phyloP scores from a whole-genome alignment of 2,797 vertebrate genomes.

The Eutrigla gurnardus region DNA sequence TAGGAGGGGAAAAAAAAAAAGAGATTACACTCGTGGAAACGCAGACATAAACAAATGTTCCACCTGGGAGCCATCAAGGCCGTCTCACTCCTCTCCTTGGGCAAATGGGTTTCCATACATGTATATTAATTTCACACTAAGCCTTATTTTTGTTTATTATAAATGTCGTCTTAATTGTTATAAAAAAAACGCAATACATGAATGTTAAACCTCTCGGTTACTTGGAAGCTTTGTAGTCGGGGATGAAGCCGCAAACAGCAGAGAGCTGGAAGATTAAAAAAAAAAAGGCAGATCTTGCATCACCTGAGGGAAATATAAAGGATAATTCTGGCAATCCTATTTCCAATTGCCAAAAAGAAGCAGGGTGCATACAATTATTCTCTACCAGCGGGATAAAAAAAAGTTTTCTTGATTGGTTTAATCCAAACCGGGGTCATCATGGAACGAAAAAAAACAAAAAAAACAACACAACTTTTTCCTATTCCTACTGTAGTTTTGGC shows the following conservation, averaged over 20 bases:
- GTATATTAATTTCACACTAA: background rate
- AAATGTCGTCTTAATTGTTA: background rate
- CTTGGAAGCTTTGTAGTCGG: conserved; percentile 23
- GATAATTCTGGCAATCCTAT: conserved; percentile 64
- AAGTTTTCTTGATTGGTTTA: conserved; percentile 46
- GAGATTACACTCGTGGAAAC: conserved; percentile 12
- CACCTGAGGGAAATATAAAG: conserved; percentile 69
- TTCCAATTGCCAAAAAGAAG: conserved; percentile 68
- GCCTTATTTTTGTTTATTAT: conserved; percentile 2
- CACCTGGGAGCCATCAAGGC: background rate
- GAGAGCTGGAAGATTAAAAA: conserved; percentile 30
- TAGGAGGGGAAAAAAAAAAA: background rate
- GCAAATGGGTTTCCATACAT: conserved; percentile 10
- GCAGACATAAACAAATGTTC: conserved; percentile 9
- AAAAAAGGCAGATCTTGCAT: conserved; percentile 51
- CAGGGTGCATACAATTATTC: conserved; percentile 60
- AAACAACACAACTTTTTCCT: conserved; percentile 29
- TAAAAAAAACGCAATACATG: conserved; percentile 16
- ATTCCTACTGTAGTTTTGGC: conserved; percentile 50
- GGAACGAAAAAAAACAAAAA: conserved; percentile 17
- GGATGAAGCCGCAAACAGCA: conserved; percentile 44
- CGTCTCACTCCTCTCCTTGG: background rate
- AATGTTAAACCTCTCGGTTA: conserved; percentile 14
- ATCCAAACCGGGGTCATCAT: conserved; percentile 52
- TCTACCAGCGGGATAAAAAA: conserved; percentile 40